phyloP scores from a whole-genome alignment of 2,113 vertebrate genomes.

The Channa argus region DNA sequence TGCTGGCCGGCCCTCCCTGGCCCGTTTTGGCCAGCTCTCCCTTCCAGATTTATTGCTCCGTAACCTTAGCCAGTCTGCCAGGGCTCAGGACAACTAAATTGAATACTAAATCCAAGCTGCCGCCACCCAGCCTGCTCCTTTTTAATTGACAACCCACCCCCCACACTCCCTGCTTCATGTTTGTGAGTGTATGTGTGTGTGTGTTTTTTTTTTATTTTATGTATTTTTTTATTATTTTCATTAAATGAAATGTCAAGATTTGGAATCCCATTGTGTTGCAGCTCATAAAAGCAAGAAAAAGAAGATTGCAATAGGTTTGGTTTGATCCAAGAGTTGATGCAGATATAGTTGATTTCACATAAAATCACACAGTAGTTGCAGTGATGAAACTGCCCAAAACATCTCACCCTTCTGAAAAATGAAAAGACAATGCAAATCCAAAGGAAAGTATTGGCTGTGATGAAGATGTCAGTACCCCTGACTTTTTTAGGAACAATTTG shows the following conservation, averaged over 20 bases:
- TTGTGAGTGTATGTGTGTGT: conserved; percentile 49
- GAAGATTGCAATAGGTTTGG: conserved; percentile 34
- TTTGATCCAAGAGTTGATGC: conserved; percentile 30
- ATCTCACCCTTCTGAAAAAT: conserved; percentile 48
- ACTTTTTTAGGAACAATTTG: conserved; percentile 64
- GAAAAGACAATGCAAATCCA: conserved; percentile 59
- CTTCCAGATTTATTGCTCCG: conserved; percentile 84
- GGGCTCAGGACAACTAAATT: conserved; percentile 84
- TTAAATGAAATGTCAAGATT: conserved; percentile 59
- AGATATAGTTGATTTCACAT: conserved; percentile 34
- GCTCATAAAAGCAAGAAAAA: conserved; percentile 31
- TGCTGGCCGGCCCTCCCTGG: conserved; percentile 71
- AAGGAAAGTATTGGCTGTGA: conserved; percentile 42
- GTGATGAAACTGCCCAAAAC: conserved; percentile 46
- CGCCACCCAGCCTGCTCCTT: conserved; percentile 73
- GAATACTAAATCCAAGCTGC: conserved; percentile 86
- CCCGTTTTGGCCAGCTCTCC: conserved; percentile 77
- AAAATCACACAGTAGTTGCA: conserved; percentile 23
- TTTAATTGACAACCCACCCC: conserved; percentile 65
- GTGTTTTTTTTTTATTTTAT: conserved; percentile 16
- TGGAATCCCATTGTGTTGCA: conserved; percentile 51
- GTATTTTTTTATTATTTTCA: too few relatives aligned
- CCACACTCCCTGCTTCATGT: conserved; percentile 35
- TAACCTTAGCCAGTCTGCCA: conserved; percentile 84
- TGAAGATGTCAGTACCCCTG: conserved; percentile 22